Conservation (phyloP, 2,797 vertebrate species). For the Pipistrellus nathusii region DNA sequence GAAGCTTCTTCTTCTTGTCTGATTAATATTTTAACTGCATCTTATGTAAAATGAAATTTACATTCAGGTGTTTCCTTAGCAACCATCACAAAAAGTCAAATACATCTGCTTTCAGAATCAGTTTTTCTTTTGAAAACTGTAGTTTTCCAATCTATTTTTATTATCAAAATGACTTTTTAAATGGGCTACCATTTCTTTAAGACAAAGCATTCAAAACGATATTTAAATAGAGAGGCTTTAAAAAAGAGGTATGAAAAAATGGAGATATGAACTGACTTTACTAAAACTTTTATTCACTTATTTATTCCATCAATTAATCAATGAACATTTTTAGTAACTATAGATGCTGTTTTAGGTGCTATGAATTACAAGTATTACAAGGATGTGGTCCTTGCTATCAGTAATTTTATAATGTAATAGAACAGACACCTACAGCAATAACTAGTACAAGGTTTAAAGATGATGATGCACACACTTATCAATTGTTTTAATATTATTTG, state of each 20-base stretch:
- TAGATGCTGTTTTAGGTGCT: neutral
- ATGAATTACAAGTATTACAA: neutral
- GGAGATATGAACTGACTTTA: neutral
- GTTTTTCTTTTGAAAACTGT: constrained; percentile 67
- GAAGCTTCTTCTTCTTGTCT: constrained; percentile 60
- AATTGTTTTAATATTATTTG: constrained; percentile 45
- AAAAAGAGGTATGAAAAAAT: constrained; percentile 53
- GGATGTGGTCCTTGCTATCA: neutral
- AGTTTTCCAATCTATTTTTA: constrained; percentile 63
- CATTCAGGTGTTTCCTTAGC: constrained; percentile 73
- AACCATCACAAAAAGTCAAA: constrained; percentile 72
- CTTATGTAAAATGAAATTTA: constrained; percentile 74
- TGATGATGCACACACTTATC: neutral
- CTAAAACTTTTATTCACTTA: constrained; percentile 28
- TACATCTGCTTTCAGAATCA: constrained; percentile 71
- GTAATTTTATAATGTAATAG: constrained; percentile 5
- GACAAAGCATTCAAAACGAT: constrained; percentile 36
- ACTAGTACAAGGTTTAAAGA: constrained; percentile 25
- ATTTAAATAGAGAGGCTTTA: constrained; percentile 62
- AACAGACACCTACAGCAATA: neutral
- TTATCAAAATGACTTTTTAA: constrained; percentile 66
- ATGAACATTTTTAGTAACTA: neutral
- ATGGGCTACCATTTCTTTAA: constrained; percentile 42
- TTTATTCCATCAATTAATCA: neutral
- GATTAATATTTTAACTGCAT: constrained; percentile 75